These are phyloP conservation scores for Takifugu bimaculatus DNA, from an alignment of 2,113 vertebrate species.

Conservation along the genomic window DNA sequence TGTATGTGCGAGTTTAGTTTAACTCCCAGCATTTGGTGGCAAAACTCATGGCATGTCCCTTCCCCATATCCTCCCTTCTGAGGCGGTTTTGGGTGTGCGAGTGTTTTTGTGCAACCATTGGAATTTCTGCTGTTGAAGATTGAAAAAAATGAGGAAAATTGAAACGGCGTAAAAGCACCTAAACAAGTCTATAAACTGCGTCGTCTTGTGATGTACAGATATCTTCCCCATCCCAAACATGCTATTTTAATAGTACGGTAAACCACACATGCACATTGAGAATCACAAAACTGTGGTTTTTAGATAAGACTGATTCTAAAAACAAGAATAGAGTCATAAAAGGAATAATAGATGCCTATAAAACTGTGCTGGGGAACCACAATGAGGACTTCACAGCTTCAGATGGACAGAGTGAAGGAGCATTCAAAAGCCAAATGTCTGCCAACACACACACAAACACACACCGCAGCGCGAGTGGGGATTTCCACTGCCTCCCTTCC, in stretches of 20 bases:
- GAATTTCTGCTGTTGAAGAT: too few species aligned
- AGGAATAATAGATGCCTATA: not conserved
- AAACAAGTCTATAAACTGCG: too few species aligned
- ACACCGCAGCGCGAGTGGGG: conserved; percentile 41
- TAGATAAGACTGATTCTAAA: not conserved
- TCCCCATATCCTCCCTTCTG: conserved; percentile 15
- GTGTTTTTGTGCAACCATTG: too few species aligned
- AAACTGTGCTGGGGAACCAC: not conserved
- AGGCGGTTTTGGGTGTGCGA: too few species aligned
- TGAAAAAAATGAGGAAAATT: too few species aligned
- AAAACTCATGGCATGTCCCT: conserved; percentile 38
- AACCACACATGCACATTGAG: too few species aligned
- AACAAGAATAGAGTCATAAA: not conserved
- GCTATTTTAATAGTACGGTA: too few species aligned
- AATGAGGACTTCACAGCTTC: conserved; percentile 14
- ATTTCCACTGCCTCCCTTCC: conserved; percentile 57
- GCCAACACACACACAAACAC: conserved; percentile 8
- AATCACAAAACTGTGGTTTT: too few species aligned
- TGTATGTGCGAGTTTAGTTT: conserved; percentile 26
- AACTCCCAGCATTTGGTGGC: conserved; percentile 35
- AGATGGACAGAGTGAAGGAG: conserved; percentile 18
- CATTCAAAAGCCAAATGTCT: conserved; percentile 27
- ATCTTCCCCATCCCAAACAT: too few species aligned
- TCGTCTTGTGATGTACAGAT: too few species aligned
- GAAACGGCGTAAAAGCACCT: too few species aligned